Evolutionary conservation across 2,797 vertebrate genomes (phyloP), one percentile per base, ranked within the genome.

Genomic region (Strix occidentalis): DNA sequence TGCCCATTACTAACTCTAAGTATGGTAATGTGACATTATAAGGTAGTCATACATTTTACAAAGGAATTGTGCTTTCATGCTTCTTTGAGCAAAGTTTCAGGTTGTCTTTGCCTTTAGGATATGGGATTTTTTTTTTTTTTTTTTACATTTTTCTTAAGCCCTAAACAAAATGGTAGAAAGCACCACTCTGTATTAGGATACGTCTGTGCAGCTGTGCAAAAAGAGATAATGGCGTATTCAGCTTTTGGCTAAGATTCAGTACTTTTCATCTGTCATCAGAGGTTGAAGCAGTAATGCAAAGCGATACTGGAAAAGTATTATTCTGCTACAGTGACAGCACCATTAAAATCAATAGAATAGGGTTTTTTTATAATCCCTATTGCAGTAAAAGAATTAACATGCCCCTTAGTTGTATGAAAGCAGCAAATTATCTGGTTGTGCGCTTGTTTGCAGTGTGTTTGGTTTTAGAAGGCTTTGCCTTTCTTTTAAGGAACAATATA

Each of bases 221-320:
- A 96, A 31, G 79, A 97, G 96, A 97, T 97, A 97, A 97, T 97
- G 97, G 96, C 28, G 37, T 66, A 86, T 97, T 97, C 96, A 93
- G 96, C 96, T 97, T 96, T 97, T 97, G 97, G 96, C 96, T 13
- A 96, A 92, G 96, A 96, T 92, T 96, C 97, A 95, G 90, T 60
- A 93, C 94, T 97, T 95, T 71, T 97, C 96, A 96, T 97, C 92
- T 95, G 96, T 95, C 92, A 95, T 96, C 96, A 87, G 96, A 93
- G 97, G 93, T 92, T 96, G 91, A 77, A 87, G 78, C 95, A 92
- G 82, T 94, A 96, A 94, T 94, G 84, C 96, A 92, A 63, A 95
- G 81, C 24, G 91, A 91, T 87, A 76, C 86, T 95, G 90, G 90
- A 85, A 82, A 96, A 92, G 88, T 93, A 87, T 64, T 96, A 89